These are phyloP conservation scores for Leptinotarsa rubiginosa DNA, from an alignment of 2,888 invertebrate species.

Conservation along the genomic window DNA sequence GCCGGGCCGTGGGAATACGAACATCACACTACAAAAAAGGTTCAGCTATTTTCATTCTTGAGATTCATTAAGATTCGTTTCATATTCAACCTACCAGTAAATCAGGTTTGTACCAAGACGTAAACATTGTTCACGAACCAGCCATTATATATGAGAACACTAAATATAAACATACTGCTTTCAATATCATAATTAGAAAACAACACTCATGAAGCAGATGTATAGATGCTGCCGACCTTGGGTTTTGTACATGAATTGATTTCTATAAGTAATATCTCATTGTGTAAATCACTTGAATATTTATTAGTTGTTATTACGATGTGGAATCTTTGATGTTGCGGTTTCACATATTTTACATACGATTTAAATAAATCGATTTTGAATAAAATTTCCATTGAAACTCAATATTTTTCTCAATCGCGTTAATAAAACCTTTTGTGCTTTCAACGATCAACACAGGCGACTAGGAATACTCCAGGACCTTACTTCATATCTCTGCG, in stretches of 20 bases:
- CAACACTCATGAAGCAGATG: constrained; percentile 12
- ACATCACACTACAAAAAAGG: too few species aligned
- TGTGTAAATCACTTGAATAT: background rate
- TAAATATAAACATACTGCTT: constrained; percentile 5
- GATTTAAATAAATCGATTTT: too few species aligned
- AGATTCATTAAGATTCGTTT: background rate
- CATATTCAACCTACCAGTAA: background rate
- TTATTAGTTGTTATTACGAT: background rate
- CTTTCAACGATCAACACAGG: too few species aligned
- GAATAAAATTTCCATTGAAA: too few species aligned
- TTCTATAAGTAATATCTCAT: background rate
- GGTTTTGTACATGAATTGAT: background rate
- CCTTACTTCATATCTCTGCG: too few species aligned
- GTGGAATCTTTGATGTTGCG: background rate
- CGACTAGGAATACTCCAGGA: too few species aligned
- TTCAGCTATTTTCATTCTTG: background rate
- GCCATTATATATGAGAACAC: background rate
- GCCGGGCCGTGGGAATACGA: too few species aligned
- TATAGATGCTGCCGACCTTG: constrained; percentile 6
- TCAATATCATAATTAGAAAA: constrained; percentile 11
- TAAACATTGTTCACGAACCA: background rate
- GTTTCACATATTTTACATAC: background rate
- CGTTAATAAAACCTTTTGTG: too few species aligned
- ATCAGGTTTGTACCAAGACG: background rate
- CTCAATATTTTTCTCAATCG: too few species aligned